Evolutionary conservation across 2,797 vertebrate species (phyloP).

Genomic region (Carduelis carduelis): DNA sequence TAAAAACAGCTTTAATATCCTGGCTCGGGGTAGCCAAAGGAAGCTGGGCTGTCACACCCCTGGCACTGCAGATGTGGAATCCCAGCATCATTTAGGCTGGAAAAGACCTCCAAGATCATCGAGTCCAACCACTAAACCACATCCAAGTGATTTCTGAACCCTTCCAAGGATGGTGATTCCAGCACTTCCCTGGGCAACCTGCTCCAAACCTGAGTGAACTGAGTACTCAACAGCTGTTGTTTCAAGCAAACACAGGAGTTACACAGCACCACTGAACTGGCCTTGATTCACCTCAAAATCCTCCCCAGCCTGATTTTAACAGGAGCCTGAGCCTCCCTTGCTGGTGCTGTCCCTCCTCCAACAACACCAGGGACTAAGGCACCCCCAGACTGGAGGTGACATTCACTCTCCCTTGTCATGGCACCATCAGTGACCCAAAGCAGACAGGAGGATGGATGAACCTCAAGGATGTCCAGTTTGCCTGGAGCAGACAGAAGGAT

Average conservation of each 20-base stretch:
- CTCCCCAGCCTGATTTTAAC: not conserved
- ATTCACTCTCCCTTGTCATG: not conserved
- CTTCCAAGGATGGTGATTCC: not conserved
- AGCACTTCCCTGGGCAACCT: not conserved
- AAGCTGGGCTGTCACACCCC: not conserved
- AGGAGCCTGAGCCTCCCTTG: not conserved
- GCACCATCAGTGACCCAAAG: fast-evolving
- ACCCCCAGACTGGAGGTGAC: fast-evolving
- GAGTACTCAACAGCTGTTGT: fast-evolving
- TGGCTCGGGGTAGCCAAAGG: fast-evolving
- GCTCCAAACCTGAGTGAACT: not conserved
- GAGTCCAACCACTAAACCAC: not conserved
- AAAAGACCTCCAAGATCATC: fast-evolving
- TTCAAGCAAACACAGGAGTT: not conserved
- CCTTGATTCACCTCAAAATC: not conserved
- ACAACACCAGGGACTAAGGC: fast-evolving
- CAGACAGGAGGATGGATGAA: fast-evolving
- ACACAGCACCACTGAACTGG: not conserved
- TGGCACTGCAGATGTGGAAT: not conserved
- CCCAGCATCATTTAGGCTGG: not conserved
- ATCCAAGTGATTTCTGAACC: fast-evolving
- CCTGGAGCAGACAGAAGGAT: fast-evolving
- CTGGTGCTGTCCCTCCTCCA: not conserved
- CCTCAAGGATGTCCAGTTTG: fast-evolving
- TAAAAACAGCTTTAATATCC: not conserved